Percentiles rank a stretch among this genome's conserved stretches.
Conservation (phyloP, 2,113 vertebrate genomes). For the Prietella phreatophila region DNA sequence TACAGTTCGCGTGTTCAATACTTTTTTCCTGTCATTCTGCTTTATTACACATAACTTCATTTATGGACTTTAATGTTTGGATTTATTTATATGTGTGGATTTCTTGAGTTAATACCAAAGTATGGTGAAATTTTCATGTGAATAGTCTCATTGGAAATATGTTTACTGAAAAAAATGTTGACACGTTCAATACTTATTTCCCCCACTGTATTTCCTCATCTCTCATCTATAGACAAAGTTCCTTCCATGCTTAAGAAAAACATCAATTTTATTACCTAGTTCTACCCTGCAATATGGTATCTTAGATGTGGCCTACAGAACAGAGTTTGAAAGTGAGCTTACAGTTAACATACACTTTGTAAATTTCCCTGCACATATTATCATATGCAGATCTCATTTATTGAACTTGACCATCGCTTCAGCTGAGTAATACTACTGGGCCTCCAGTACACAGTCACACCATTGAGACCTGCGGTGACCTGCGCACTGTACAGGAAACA, state of each 20-base stretch:
- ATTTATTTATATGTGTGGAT: too few relatives aligned
- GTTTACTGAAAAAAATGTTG: too few relatives aligned
- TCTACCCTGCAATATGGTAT: not conserved
- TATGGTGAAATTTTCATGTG: too few relatives aligned
- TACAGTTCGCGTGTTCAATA: too few relatives aligned
- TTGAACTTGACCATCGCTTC: slow-evolving; percentile 44
- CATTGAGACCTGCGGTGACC: slow-evolving; percentile 59
- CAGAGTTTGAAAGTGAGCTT: slow-evolving; percentile 23
- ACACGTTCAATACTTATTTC: too few relatives aligned
- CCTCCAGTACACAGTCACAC: slow-evolving; percentile 55
- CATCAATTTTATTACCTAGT: not conserved
- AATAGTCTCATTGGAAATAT: too few relatives aligned
- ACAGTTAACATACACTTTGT: slow-evolving; percentile 39
- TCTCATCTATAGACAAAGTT: not conserved
- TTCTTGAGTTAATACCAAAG: too few relatives aligned
- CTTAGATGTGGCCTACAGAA: slow-evolving; percentile 13
- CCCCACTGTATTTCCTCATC: not conserved
- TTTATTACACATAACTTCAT: too few relatives aligned
- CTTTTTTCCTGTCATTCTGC: too few relatives aligned
- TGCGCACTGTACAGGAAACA: slow-evolving; percentile 71
- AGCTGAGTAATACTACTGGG: slow-evolving; percentile 36
- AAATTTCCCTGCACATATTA: slow-evolving; percentile 41
- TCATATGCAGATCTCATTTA: slow-evolving; percentile 26
- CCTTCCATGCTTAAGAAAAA: not conserved
- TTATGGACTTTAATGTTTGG: too few relatives aligned